Base-by-base conservation (phyloP, 2,888 invertebrate genomes). In the Chymomyza amoena region DNA sequence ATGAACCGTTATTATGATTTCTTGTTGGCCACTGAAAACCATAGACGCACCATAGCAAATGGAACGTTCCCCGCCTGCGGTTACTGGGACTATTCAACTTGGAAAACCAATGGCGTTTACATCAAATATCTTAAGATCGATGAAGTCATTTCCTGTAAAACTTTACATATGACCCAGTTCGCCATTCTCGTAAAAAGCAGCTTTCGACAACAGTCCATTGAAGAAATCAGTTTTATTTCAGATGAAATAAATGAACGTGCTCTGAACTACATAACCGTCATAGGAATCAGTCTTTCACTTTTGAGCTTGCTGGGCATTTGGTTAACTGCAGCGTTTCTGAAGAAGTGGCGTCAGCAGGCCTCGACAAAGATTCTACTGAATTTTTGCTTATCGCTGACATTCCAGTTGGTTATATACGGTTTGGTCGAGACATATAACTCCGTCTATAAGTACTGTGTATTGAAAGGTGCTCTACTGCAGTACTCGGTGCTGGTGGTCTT, bases 401-500 rank as follows among this genome's bases (percentile, higher is more conserved):
- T 94, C 50, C 94, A 94, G 70, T 92, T 95, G 85, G 78, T 94
- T 0, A 72, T 92, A 3, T 90, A 92, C 61, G 79, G 88, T 1
- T 86, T 89, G 28, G 84, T 92, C 3, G 90, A 90, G 59, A 88
- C 90, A 6, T 75, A 80, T 54, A 61, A 88, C 39, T 84, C 91
- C 18, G 79, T 89, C 0, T 16, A 16, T 71, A 70, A 56, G 72
- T 6, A 13, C 15, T 25, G 56, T 18, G 18, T 10, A 10, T 79
- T 92, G n/a, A 91, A 94, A n/a, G 95, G 95, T 5, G 93, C 94
- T 7, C 78, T 93, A 5, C 89, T 95, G 52, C 95, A 95, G 82
- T 95, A 95, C 88, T 94, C 95, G 20, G 93, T 95, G 45, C 90
- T 95, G 59, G 93, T 94, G 2, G 93, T 94, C 73, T 95, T 95